Base-by-base conservation (phyloP, 2,797 vertebrate genomes). In the Phoxinus dragarum region DNA sequence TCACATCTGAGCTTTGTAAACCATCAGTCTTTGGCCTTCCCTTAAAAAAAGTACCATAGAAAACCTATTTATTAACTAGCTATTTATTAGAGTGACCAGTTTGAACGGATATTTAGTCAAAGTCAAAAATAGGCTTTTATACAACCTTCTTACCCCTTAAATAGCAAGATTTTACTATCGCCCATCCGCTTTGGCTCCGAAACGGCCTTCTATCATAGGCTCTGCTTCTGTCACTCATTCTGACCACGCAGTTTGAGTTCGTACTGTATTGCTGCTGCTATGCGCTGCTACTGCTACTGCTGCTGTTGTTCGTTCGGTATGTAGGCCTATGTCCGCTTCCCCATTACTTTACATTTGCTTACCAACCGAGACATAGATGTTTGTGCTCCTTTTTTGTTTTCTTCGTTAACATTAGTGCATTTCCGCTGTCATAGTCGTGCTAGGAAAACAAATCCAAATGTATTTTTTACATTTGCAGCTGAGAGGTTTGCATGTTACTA, bases 401-500 rank as follows among this genome's bases (percentile, higher is more conserved):
- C n/a, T 77, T 80, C 6, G 40, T 77, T 79, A 49, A 82, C 40
- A 40, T 82, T 75, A 47, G 47, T 79, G 56, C 17, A 36, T 80
- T 84, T 83, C 44, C 42, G 56, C 87, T 10, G 40, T 86, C 84
- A 79, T 91, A 86, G 90, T 85, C 59, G 49, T 74, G 54, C 75
- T 76, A 84, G 69, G 71, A 84, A 78, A 59, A 88, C n/a, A n/a
- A 79, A 68, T 31, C 40, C 59, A 81, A 84, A 78, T 86, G 5
- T 31, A 69, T 78, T 67, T 83, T 68, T 84, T 86, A 85, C 7
- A 80, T 84, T 84, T 69, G 90, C 90, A 91, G 77, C 87, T 89
- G 88, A 87, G 91, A 94, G 89, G 90, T 88, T 91, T 93, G 94
- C 94, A 94, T 94, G 94, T 92, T 68, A 1, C 2, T 85, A 71